Evolutionary conservation across 2,113 vertebrate genomes (phyloP).

Genomic region (Otis tarda): DNA sequence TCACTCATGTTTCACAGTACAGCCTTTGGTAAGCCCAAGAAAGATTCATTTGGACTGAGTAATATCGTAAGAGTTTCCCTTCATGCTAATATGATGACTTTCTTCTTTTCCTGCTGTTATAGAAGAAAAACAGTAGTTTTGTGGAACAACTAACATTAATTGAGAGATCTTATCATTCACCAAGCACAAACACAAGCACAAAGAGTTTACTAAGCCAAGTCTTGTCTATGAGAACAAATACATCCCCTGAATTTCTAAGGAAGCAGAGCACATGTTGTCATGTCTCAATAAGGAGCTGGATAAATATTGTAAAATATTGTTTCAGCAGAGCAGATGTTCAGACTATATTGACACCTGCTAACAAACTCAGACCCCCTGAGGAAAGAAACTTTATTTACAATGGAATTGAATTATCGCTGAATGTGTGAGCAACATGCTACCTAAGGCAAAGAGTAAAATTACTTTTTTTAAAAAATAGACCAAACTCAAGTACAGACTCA

Average conservation of each 20-base stretch:
- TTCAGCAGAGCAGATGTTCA: slow-evolving; percentile 48
- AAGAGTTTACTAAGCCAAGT: not conserved
- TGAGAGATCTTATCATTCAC: not conserved
- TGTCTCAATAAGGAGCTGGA: slow-evolving; percentile 20
- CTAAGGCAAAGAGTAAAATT: not conserved
- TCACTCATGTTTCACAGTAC: not conserved
- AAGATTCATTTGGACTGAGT: not conserved
- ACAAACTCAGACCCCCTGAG: not conserved
- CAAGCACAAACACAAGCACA: not conserved
- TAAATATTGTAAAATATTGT: slow-evolving; percentile 59
- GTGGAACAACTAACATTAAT: not conserved
- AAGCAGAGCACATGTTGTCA: not conserved
- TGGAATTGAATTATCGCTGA: slow-evolving; percentile 2
- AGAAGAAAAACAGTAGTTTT: not conserved
- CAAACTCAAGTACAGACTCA: not conserved
- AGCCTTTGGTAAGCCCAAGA: not conserved
- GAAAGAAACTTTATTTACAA: slow-evolving; percentile 20
- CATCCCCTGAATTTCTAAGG: not conserved
- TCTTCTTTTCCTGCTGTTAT: not conserved
- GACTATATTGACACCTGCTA: slow-evolving; percentile 33
- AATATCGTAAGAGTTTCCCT: not conserved
- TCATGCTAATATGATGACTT: not conserved
- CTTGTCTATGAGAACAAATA: not conserved
- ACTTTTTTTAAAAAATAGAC: not conserved
- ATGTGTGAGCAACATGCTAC: not conserved